A percentile compares a stretch with the other conserved stretches of the same genome.
Conservation (phyloP, 2,113 vertebrate species). For the Cygnus buccinator region DNA sequence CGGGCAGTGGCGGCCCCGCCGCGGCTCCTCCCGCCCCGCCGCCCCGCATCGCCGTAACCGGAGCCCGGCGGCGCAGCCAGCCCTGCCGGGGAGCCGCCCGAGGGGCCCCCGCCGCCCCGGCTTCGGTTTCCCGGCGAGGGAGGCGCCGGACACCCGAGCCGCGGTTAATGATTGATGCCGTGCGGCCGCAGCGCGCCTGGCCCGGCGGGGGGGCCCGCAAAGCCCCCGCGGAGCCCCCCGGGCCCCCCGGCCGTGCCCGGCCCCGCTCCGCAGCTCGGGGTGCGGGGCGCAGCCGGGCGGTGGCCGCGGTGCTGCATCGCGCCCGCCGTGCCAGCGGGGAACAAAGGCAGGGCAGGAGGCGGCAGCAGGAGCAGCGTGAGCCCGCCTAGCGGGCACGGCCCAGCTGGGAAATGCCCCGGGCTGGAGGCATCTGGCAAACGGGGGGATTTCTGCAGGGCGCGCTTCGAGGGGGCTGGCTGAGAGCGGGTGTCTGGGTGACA, state of each 20-base stretch:
- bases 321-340: not conserved
- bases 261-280: not conserved
- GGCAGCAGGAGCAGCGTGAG: not conserved
- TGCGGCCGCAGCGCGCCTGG: not conserved
- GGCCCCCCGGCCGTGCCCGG: not conserved
- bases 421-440: not conserved
- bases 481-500: not conserved
- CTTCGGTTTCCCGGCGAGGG: constrained; percentile 48
- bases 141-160: constrained; percentile 22
- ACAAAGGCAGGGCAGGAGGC: not conserved
- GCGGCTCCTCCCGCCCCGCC: constrained; percentile 35
- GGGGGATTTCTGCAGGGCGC: not conserved
- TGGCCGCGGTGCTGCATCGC: not conserved
- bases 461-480: not conserved
- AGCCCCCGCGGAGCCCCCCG: not conserved
- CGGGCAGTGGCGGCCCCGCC: not conserved
- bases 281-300: not conserved
- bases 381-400: not conserved
- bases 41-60: constrained; percentile 72
- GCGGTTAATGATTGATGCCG: constrained; percentile 72
- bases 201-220: not conserved
- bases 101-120: constrained; percentile 18
- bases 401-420: fast-evolving
- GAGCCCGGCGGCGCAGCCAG: constrained; percentile 45
- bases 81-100: not conserved